Evolutionary conservation across 2,797 vertebrate species (phyloP).

Genomic region (Phrynocephalus forsythii): DNA sequence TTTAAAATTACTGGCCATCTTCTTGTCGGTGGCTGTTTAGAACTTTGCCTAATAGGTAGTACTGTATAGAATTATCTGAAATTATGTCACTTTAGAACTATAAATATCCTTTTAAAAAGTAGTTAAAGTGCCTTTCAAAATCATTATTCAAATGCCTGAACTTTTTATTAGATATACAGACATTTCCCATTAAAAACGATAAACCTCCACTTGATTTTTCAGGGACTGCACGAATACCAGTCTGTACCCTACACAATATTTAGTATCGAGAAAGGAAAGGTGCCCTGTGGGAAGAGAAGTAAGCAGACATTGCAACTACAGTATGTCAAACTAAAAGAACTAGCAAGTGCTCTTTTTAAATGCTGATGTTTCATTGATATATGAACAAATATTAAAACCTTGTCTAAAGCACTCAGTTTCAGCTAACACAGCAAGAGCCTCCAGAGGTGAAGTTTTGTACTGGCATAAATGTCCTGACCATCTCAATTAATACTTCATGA

Average conservation of each 20-base stretch:
- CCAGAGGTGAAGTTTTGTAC: background rate
- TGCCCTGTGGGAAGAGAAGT: background rate
- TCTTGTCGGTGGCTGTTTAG: background rate
- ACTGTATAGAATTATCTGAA: background rate
- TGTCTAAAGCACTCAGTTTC: constrained; percentile 23
- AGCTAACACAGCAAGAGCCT: background rate
- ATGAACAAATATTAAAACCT: background rate
- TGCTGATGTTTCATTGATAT: background rate
- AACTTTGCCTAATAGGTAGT: background rate
- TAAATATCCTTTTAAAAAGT: background rate
- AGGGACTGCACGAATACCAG: background rate
- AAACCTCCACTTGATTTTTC: background rate
- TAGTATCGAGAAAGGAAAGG: background rate
- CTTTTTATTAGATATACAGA: background rate
- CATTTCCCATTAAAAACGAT: background rate
- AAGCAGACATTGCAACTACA: background rate
- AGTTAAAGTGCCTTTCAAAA: background rate
- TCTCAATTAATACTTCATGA: background rate
- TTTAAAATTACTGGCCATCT: background rate
- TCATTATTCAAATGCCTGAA: constrained; percentile 3
- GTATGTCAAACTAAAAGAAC: background rate
- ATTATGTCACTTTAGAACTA: background rate
- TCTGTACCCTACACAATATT: background rate
- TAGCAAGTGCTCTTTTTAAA: background rate
- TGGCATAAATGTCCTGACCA: constrained; percentile 6